A percentile compares a stretch with the other conserved stretches of the same genome.
Evolutionary conservation across 2,888 invertebrate species (phyloP).

Genomic region (Lochmaea capreae): DNA sequence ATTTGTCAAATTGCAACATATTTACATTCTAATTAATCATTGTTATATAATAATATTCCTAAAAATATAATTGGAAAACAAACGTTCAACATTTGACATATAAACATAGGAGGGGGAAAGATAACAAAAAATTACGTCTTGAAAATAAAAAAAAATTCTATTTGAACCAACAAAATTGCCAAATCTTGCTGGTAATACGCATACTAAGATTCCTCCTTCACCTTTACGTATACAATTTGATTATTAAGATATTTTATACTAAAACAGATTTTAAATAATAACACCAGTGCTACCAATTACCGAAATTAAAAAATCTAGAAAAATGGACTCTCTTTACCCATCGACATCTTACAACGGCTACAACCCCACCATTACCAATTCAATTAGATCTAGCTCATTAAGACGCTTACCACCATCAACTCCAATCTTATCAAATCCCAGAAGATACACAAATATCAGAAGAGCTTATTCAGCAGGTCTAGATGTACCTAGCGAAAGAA

Average conservation of each 20-base stretch:
- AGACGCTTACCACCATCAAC: slow-evolving; percentile 49
- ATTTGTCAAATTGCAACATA: neutral
- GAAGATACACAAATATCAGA: slow-evolving; percentile 47
- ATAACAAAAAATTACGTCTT: no score
- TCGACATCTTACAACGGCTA: slow-evolving; percentile 44
- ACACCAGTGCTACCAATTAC: no score
- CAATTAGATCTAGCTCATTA: slow-evolving; percentile 36
- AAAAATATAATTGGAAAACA: neutral
- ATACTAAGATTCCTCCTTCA: no score
- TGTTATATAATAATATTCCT: neutral
- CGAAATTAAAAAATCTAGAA: slow-evolving; percentile 24
- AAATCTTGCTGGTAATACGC: no score
- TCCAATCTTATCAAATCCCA: slow-evolving; percentile 32
- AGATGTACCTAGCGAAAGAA: slow-evolving; percentile 51
- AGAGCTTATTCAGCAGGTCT: slow-evolving; percentile 49
- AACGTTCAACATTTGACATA: neutral
- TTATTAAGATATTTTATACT: no score
- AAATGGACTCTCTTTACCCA: slow-evolving; percentile 45
- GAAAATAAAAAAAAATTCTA: no score
- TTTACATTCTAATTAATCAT: neutral
- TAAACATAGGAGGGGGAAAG: neutral
- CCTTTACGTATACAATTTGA: no score
- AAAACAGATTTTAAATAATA: no score
- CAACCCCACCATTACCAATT: slow-evolving; percentile 43
- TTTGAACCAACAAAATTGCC: no score